phyloP scores from a whole-genome alignment of 2,113 vertebrate species.

The Ardeotis arabs region DNA sequence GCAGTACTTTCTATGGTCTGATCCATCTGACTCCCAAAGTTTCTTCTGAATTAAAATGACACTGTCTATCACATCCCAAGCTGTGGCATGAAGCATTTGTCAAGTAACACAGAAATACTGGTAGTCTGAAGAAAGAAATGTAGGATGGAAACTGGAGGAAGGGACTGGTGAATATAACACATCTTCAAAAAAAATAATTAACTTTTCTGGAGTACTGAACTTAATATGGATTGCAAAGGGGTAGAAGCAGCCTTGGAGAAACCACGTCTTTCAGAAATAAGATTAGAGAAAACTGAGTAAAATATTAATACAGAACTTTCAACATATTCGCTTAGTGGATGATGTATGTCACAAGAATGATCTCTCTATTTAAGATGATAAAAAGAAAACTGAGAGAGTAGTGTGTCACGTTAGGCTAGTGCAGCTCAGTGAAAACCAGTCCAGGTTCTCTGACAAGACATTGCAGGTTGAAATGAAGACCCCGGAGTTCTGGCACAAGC shows the following conservation, averaged over 20 bases:
- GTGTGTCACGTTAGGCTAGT: not conserved
- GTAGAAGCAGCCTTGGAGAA: not conserved
- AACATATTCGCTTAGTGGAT: conserved; percentile 21
- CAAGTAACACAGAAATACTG: not conserved
- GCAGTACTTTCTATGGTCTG: not conserved
- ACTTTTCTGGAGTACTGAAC: not conserved
- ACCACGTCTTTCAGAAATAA: not conserved
- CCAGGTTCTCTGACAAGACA: not conserved
- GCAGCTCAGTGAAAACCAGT: not conserved
- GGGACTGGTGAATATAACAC: not conserved
- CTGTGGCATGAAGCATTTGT: conserved; percentile 14
- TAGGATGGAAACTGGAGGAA: not conserved
- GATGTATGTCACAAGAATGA: conserved; percentile 5
- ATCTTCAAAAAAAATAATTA: not conserved
- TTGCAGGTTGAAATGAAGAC: not conserved
- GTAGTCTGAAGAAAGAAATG: not conserved
- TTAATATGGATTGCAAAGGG: not conserved
- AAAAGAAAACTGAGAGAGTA: not conserved
- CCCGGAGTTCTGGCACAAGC: not conserved
- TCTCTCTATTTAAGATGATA: not conserved
- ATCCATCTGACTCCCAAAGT: not conserved
- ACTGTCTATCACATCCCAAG: conserved; percentile 16
- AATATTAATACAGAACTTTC: conserved; percentile 34
- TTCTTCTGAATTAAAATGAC: conserved; percentile 36
- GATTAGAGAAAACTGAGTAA: conserved; percentile 42